Conservation (phyloP, 2,113 vertebrate genomes). For the Sinosuthora webbiana region DNA sequence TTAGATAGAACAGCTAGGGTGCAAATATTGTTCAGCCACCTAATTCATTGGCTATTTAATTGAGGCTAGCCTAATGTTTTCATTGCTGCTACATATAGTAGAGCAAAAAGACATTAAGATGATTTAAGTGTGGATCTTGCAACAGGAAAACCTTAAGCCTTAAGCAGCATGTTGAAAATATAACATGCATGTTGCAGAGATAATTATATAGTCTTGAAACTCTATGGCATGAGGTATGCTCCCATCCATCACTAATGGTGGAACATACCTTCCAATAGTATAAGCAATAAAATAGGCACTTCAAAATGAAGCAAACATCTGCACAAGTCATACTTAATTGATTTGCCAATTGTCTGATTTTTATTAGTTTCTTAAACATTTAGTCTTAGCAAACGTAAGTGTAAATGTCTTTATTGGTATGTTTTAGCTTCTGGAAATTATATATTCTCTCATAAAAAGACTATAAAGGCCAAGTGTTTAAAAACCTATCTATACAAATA, state of each 20-base stretch:
- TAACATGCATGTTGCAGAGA: background rate
- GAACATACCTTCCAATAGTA: conserved; percentile 2
- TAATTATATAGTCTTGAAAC: conserved; percentile 35
- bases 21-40: conserved; percentile 53
- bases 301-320: conserved; percentile 64
- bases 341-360: conserved; percentile 35
- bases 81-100: conserved; percentile 51
- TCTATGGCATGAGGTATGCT: background rate
- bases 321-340: conserved; percentile 11
- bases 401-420: background rate
- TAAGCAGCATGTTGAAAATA: conserved; percentile 13
- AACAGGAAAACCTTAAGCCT: conserved; percentile 33
- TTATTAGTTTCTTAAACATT: conserved; percentile 38
- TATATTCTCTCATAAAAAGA: background rate
- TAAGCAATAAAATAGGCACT: conserved; percentile 45
- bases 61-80: conserved; percentile 65
- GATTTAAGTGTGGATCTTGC: conserved; percentile 52
- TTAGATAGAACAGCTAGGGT: conserved; percentile 71
- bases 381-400: background rate
- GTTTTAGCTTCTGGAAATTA: background rate
- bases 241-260: conserved; percentile 9
- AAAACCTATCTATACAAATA: background rate
- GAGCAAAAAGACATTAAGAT: conserved; percentile 43
- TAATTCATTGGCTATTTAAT: conserved; percentile 62
- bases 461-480: background rate